Percentiles rank a stretch among this genome's conserved stretches.
phyloP scores from a whole-genome alignment of 2,113 vertebrate genomes.

The Phasianus colchicus region DNA sequence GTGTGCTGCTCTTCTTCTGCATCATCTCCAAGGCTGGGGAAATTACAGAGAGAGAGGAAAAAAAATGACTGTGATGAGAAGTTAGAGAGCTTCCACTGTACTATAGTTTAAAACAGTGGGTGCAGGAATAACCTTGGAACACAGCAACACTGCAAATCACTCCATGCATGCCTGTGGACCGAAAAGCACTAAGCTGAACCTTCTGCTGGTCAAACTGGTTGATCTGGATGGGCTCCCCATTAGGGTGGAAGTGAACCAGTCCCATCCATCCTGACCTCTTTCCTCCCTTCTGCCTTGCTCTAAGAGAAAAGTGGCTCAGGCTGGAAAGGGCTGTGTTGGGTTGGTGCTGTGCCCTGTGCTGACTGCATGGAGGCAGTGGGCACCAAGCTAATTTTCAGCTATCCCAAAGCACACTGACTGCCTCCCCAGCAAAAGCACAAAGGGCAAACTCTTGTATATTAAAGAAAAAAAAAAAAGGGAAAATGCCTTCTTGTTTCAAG shows the following conservation, averaged over 20 bases:
- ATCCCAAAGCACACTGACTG: neutral
- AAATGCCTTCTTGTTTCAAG: neutral
- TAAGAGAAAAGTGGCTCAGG: neutral
- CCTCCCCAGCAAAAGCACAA: neutral
- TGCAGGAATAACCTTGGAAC: neutral
- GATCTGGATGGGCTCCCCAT: neutral
- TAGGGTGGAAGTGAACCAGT: neutral
- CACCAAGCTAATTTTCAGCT: neutral
- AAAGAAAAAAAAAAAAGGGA: neutral
- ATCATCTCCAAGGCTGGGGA: constrained; percentile 64
- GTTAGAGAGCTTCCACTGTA: neutral
- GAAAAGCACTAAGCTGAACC: neutral
- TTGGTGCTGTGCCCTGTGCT: rapidly evolving
- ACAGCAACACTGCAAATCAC: neutral
- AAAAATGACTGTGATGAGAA: neutral
- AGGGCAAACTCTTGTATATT: neutral
- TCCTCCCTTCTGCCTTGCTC: neutral
- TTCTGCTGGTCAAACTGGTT: neutral
- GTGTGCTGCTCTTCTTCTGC: constrained; percentile 53
- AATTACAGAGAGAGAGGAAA: neutral
- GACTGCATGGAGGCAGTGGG: neutral
- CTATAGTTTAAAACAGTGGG: rapidly evolving
- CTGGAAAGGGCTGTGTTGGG: neutral
- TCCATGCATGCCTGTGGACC: neutral
- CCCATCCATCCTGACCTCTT: neutral